Percentiles rank a stretch among this genome's conserved stretches.
phyloP scores from a whole-genome alignment of 2,888 invertebrate species.

The Sepiola atlantica region DNA sequence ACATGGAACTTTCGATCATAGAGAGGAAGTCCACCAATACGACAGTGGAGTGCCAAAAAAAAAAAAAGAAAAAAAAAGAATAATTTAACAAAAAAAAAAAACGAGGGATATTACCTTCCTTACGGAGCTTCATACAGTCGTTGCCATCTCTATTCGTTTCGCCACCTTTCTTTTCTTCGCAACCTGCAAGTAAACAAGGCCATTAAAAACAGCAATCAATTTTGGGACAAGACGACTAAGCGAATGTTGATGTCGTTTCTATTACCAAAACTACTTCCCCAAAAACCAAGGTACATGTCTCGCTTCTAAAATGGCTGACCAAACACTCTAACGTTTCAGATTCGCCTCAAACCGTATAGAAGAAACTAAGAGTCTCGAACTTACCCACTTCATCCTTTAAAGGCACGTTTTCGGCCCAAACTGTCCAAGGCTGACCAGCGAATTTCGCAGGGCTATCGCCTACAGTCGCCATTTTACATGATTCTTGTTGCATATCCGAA shows the following conservation, averaged over 20 bases:
- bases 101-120: conserved; percentile 61
- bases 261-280: conserved; percentile 24
- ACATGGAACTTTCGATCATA: neutral
- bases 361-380: conserved; percentile 33
- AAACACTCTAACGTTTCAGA: neutral
- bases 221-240: conserved; percentile 33
- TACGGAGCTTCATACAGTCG: conserved; percentile 70
- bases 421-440: conserved; percentile 74
- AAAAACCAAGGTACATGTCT: conserved; percentile 45
- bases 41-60: conserved; percentile 15
- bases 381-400: conserved; percentile 65
- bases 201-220: conserved; percentile 35
- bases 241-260: conserved; percentile 42
- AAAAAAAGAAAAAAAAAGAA: neutral
- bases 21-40: neutral
- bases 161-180: conserved; percentile 54
- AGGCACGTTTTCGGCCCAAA: conserved; percentile 71
- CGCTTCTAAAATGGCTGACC: conserved; percentile 43
- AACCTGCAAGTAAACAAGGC: conserved; percentile 58
- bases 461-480: conserved; percentile 75
- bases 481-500: conserved; percentile 73
- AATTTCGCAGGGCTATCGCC: conserved; percentile 75
- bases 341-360: neutral
- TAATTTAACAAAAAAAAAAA: neutral
- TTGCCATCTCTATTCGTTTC: conserved; percentile 55